Percentiles rank a stretch among this genome's conserved stretches.
phyloP scores from a whole-genome alignment of 2,888 invertebrate genomes.

The Gasteruption jaculator region DNA sequence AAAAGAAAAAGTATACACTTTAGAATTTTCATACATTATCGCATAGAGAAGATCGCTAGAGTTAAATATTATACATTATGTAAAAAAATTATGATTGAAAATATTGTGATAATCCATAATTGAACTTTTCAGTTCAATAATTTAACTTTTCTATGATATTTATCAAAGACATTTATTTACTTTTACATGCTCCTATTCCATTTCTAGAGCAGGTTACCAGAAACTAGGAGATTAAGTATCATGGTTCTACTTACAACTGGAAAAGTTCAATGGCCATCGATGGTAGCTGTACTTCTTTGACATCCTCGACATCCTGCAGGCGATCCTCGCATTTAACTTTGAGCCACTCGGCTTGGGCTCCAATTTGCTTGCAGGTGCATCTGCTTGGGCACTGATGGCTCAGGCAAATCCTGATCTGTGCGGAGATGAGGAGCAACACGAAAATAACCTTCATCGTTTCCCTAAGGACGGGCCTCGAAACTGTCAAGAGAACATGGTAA shows the following conservation, averaged over 20 bases:
- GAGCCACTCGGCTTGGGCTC: constrained; percentile 57
- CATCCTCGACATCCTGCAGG: constrained; percentile 58
- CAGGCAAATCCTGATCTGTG: constrained; percentile 27
- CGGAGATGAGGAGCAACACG: constrained; percentile 34
- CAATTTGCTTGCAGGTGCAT: constrained; percentile 57
- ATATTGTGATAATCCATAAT: too few species aligned
- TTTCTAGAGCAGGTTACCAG: constrained; percentile 4
- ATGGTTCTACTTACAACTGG: constrained; percentile 59
- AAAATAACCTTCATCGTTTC: constrained; percentile 32
- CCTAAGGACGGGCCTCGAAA: too few species aligned
- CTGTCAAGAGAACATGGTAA: too few species aligned
- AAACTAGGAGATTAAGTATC: constrained; percentile 1
- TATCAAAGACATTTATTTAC: too few species aligned
- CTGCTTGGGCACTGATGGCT: constrained; percentile 54
- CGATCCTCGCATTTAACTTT: constrained; percentile 63
- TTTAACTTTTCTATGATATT: too few species aligned
- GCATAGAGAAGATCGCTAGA: not conserved
- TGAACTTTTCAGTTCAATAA: too few species aligned
- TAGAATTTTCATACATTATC: constrained; percentile 9
- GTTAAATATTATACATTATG: too few species aligned
- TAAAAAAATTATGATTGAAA: too few species aligned
- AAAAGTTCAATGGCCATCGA: constrained; percentile 61
- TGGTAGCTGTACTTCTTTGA: constrained; percentile 61
- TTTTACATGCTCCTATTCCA: not conserved
- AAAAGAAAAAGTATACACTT: too few species aligned